Percentiles rank a stretch among this genome's conserved stretches.
phyloP scores from a whole-genome alignment of 2,888 invertebrate species.

The Epistrophe eligans region DNA sequence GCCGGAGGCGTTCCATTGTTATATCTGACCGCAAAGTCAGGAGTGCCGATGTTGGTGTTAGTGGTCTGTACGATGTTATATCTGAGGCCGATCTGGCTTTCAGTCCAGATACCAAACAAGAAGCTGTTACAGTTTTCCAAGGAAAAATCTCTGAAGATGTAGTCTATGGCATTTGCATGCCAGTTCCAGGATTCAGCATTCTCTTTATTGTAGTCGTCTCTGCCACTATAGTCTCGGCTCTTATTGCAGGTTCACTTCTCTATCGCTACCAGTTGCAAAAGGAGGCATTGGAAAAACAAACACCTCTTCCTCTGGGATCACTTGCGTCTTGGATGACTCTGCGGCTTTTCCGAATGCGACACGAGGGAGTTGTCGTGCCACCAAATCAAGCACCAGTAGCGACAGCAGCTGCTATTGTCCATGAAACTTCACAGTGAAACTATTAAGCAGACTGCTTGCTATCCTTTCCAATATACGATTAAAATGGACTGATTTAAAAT shows the following conservation, averaged over 20 bases:
- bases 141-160: constrained; percentile 94
- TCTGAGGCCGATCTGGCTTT: constrained; percentile 96
- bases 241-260: constrained; percentile 93
- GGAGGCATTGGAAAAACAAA: constrained; percentile 86
- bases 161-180: constrained; percentile 96
- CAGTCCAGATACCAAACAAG: constrained; percentile 91
- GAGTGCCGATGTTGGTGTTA: constrained; percentile 95
- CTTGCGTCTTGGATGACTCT: constrained; percentile 91
- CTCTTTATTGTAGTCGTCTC: constrained; percentile 94
- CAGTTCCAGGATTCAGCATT: constrained; percentile 94
- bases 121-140: constrained; percentile 94
- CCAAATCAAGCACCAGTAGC: constrained; percentile 79
- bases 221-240: constrained; percentile 93
- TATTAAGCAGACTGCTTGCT: constrained; percentile 58
- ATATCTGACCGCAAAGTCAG: constrained; percentile 90
- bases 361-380: constrained; percentile 78
- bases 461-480: constrained; percentile 41
- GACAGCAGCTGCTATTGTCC: constrained; percentile 71
- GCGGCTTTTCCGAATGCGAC: constrained; percentile 86
- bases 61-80: constrained; percentile 95
- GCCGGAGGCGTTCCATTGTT: constrained; percentile 88
- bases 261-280: constrained; percentile 91
- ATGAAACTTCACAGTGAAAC: constrained; percentile 71
- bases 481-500: constrained; percentile 70
- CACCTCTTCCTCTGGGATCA: constrained; percentile 86